phyloP scores from a whole-genome alignment of 2,797 vertebrate species.

The Nasua narica region DNA sequence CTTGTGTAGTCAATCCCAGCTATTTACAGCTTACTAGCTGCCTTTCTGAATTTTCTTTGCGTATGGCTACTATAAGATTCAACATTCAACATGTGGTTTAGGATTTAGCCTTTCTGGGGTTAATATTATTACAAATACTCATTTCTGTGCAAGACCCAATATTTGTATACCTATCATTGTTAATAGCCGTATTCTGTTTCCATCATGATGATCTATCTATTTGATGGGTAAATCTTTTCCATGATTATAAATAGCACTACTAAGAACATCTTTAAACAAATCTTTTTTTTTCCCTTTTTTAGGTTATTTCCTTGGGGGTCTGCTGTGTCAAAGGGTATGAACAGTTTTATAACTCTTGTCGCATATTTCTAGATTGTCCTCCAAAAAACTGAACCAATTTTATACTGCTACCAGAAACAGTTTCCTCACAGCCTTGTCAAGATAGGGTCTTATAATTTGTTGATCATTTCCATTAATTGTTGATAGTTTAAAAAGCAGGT shows the following conservation, averaged over 20 bases:
- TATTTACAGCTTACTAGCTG: constrained; percentile 52
- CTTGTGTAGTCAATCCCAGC: background rate
- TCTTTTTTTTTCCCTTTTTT: constrained; percentile 17
- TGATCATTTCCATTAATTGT: constrained; percentile 26
- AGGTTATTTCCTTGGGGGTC: background rate
- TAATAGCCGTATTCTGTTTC: background rate
- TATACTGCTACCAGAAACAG: background rate
- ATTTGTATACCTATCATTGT: background rate
- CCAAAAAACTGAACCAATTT: constrained; percentile 20
- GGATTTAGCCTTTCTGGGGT: constrained; percentile 3
- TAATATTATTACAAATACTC: background rate
- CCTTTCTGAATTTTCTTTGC: constrained; percentile 29
- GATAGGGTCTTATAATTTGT: constrained; percentile 33
- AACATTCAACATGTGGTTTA: constrained; percentile 41
- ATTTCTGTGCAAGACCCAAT: background rate
- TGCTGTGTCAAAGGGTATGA: background rate
- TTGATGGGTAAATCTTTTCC: constrained; percentile 8
- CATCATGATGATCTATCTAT: constrained; percentile 12
- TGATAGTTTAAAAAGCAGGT: constrained; percentile 31
- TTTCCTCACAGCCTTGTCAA: constrained; percentile 16
- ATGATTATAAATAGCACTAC: background rate
- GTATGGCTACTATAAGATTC: background rate
- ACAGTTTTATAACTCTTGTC: constrained; percentile 32
- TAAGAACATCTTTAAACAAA: constrained; percentile 8
- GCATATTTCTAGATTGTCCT: constrained; percentile 31